These are phyloP conservation scores for Pangasius mekongensis DNA, from an alignment of 2,797 vertebrate genomes.

Conservation along the genomic window DNA sequence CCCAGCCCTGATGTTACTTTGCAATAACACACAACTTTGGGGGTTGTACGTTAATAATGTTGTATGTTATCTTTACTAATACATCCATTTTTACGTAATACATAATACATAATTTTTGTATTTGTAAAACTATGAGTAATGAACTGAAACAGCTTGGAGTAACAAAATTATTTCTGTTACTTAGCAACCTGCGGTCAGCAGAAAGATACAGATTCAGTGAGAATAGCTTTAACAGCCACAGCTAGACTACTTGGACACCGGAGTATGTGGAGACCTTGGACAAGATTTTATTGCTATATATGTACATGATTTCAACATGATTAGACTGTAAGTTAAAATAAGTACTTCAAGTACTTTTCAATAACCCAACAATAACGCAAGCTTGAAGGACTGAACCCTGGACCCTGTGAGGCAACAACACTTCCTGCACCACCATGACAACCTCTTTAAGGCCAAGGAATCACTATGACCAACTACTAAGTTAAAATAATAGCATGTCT, in stretches of 20 bases:
- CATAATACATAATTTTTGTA: not conserved
- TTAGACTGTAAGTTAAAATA: not conserved
- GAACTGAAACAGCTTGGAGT: not conserved
- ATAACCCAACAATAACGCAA: not conserved
- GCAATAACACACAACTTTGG: not conserved
- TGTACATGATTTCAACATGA: not conserved
- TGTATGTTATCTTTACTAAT: not conserved
- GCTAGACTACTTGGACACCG: not conserved
- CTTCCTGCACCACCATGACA: not conserved
- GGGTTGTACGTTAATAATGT: not conserved
- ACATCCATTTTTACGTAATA: not conserved
- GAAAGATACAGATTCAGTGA: not conserved
- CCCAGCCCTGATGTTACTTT: not conserved
- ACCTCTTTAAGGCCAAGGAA: not conserved
- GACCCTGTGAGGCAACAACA: not conserved
- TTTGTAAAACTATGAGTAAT: not conserved
- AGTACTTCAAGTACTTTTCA: not conserved
- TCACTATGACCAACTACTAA: not conserved
- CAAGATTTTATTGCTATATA: conserved; percentile 3
- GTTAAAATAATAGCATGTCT: not conserved
- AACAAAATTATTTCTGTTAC: not conserved
- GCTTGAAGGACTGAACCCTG: not conserved
- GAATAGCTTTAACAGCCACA: not conserved
- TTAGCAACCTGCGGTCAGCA: not conserved
- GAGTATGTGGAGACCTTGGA: not conserved